Evolutionary conservation across 1,140 invertebrate genomes (phyloP).

Genomic region (Copidosoma floridanum): DNA sequence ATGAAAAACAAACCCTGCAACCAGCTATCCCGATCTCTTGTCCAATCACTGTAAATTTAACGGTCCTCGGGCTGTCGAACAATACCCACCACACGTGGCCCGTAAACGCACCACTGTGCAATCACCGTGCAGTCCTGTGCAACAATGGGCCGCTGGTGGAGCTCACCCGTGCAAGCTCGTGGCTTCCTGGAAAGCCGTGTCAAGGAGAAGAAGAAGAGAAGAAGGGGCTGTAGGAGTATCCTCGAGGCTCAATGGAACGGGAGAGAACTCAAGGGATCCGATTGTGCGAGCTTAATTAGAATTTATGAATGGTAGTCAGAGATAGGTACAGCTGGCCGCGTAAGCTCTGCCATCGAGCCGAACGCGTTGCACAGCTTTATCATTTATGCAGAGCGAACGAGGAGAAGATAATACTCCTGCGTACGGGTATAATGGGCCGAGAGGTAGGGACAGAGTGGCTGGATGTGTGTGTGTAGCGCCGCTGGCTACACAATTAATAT

Average conservation of each 20-base stretch:
- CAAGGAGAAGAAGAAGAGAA: neutral
- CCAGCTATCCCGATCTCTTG: too few species aligned
- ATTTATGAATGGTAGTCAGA: constrained; percentile 48
- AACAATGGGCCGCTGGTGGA: neutral
- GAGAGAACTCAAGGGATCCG: constrained; percentile 29
- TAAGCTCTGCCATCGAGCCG: constrained; percentile 27
- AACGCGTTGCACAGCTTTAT: constrained; percentile 45
- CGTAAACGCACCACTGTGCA: too few species aligned
- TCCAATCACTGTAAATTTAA: neutral
- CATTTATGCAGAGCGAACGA: constrained; percentile 40
- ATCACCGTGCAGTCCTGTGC: too few species aligned
- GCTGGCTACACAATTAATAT: constrained; percentile 51
- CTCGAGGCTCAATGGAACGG: constrained; percentile 3
- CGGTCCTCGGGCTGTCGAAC: too few species aligned
- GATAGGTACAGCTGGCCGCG: too few species aligned
- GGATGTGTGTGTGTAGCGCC: too few species aligned
- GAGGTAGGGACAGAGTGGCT: neutral
- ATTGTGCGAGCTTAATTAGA: constrained; percentile 51
- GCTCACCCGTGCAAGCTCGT: too few species aligned
- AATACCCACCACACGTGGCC: too few species aligned
- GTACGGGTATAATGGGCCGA: too few species aligned
- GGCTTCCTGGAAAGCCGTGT: neutral
- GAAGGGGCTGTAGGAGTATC: neutral
- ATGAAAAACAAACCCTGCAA: too few species aligned
- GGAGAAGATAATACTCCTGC: neutral